Base-by-base conservation (phyloP, 2,888 invertebrate genomes). In the Mactromeris polynyma region DNA sequence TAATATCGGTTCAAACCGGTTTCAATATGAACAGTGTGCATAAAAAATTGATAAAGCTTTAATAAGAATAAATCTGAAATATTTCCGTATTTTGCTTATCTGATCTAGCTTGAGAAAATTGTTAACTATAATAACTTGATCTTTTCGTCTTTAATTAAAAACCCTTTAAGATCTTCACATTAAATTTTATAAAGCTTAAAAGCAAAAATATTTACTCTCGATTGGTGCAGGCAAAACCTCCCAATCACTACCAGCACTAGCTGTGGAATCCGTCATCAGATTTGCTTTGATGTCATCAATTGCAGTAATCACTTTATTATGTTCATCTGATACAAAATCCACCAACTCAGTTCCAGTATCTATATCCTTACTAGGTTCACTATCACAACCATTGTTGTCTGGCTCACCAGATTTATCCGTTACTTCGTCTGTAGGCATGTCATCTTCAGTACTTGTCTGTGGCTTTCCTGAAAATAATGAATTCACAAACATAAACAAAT, bases 181-280 rank as follows among this genome's bases (percentile, higher is more conserved):
- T n/a, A n/a, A n/a, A n/a, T n/a, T n/a, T n/a, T n/a, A n/a, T n/a
- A n/a, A n/a, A n/a, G n/a, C 42, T 42, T 42, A 14, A 17, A 9
- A 17, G n/a, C 7, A 26, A 26, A 21, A 58, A 26, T 58, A 73
- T 19, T 73, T 73, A 73, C 73, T 73, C 17, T 36, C 73, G 19
- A 73, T 33, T 26, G 33, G 17, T 11, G 36, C 31, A 11, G 73
- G 36, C 19, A 73, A 73, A 33, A 73, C 73, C 14, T 73, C 73
- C 73, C 73, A 73, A 73, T 73, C 73, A 73, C 73, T 73, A 33
- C 73, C 73, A 33, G 33, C 6, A 33, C 73, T 73, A 17, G 36
- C 26, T 17, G 19, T 36, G 36, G 73, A 73, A 33, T 73, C 73
- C 14, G 33, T 73, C 73, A 73, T 73, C 0, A 36, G 4, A 3